Evolutionary conservation across 2,888 invertebrate species (phyloP).

Genomic region (Salpingus planirostris): DNA sequence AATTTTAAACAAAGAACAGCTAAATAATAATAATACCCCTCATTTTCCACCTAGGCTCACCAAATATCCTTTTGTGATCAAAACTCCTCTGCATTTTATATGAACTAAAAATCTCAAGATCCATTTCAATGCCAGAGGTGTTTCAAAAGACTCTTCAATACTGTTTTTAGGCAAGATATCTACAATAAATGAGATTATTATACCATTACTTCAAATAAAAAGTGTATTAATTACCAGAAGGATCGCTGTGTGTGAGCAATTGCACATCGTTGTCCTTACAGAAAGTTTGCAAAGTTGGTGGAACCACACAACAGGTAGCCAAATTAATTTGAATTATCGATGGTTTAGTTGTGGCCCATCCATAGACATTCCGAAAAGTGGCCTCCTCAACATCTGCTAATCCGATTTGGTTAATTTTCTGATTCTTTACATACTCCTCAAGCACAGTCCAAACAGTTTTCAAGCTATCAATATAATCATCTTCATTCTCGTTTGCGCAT

Average conservation of each 20-base stretch:
- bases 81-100: conserved; percentile 83
- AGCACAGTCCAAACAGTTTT: conserved; percentile 69
- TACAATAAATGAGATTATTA: conserved; percentile 25
- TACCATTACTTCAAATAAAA: background rate
- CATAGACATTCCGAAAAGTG: conserved; percentile 65
- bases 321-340: conserved; percentile 88
- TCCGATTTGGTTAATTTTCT: conserved; percentile 66
- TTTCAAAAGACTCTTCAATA: conserved; percentile 50
- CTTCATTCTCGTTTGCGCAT: conserved; percentile 22
- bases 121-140: conserved; percentile 56
- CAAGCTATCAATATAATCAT: conserved; percentile 52
- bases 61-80: conserved; percentile 85
- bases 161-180: conserved; percentile 50
- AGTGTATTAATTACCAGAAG: conserved; percentile 54
- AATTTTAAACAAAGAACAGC: too few relatives aligned
- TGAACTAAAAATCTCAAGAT: conserved; percentile 80
- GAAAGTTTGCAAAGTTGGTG: conserved; percentile 79
- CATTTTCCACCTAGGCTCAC: conserved; percentile 34
- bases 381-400: conserved; percentile 84
- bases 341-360: conserved; percentile 72
- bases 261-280: conserved; percentile 88
- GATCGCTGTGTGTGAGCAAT: conserved; percentile 91
- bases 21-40: too few relatives aligned
- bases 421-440: conserved; percentile 59
- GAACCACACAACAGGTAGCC: conserved; percentile 88